Base-by-base conservation (phyloP, 2,113 vertebrate species). In the Philantomba maxwellii region DNA sequence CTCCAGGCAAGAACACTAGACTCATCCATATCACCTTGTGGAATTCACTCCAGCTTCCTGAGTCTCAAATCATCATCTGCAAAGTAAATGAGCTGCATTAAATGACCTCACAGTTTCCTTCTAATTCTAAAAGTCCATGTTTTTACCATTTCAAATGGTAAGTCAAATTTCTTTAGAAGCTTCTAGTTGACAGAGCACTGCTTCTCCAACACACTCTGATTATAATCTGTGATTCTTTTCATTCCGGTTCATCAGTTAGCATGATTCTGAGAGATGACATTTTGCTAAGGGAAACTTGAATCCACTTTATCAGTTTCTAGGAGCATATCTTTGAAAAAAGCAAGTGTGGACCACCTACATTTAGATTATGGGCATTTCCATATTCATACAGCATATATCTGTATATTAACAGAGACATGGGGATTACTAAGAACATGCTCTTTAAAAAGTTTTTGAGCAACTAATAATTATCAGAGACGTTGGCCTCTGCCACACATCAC, bases 131-230 rank as follows among this genome's bases (percentile, higher is more conserved):
- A 93, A 93, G n/a, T 62, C 53, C 75, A 89, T 58, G 84, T 77
- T 33, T 51, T 93, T 66, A 51, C 43, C 64, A 53, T 55, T 49
- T 19, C 70, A 96, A 85, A 43, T 55, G 53, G 62, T 49, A 95
- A 97, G 84, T 93, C 94, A 95, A 92, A 89, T 92, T 87, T 58
- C 55, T 92, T 75, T 36, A 62, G 85, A 70, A 73, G 49, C 73
- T 87, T 93, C 82, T 73, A 82, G 77, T 47, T 86, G 89, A 87
- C n/a, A 60, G 57, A 78, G 51, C 13, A 30, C n/a, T 88, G 93
- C 39, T 92, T 91, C 95, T 66, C 57, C 47, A 89, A 45, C 10
- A 78, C 58, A 78, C 30, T 53, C 89, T 55, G 45, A 92, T 55
- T 93, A 81, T 75, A 64, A 89, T 96, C 90, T 60, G 30, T 90